Base-by-base conservation (phyloP, 2,113 vertebrate genomes). In the Amphiprion percula region DNA sequence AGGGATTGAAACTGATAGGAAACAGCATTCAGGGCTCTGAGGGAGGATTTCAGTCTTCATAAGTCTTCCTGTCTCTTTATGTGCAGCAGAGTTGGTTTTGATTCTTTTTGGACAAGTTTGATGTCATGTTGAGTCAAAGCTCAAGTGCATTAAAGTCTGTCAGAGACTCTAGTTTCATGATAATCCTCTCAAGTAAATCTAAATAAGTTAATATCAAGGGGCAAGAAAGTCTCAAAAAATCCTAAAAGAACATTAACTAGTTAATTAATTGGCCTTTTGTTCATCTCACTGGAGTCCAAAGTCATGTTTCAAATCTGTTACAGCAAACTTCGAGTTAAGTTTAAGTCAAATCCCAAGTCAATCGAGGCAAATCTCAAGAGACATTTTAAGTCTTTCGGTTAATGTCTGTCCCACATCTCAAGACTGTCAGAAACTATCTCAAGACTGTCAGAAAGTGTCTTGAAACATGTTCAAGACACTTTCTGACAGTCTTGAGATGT, bases 1-100 rank as follows among this genome's bases (percentile, higher is more conserved):
- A 54, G 10, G 28, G 49, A 19, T 5, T 82, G 58, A 76, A 68
- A 79, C 66, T 84, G 66, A 75, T 46, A n/a, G 52, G 41, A 84
- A 81, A 37, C 21, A 4, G 60, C 56, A 26, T 56, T 80, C 61
- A 39, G 28, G n/a, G 4, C 21, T 62, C 21, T 6, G n/a, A 33
- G 50, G 14, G 15, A 58, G 62, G 63, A 61, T 49, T 23, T 62
- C 30, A 62, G 68, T 61, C 70, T 78, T 44, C 23, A 41, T n/a
- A 46, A 53, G 30, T 19, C 30, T 21, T 64, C 14, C 19, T 60
- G 14, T 55, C 21, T 41, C 24, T 58, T 21, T 49, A 2, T 2
- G 4, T 21, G 53, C 1, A 21, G 30, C 54, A 66, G 5, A 64
- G 26, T 24, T 46, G 23, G 23, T 46, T 55, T 66, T 37, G 28